A percentile compares a stretch with the other conserved stretches of the same genome.
Evolutionary conservation across 2,888 invertebrate genomes (phyloP).

Genomic region (Diplazon laetatorius): DNA sequence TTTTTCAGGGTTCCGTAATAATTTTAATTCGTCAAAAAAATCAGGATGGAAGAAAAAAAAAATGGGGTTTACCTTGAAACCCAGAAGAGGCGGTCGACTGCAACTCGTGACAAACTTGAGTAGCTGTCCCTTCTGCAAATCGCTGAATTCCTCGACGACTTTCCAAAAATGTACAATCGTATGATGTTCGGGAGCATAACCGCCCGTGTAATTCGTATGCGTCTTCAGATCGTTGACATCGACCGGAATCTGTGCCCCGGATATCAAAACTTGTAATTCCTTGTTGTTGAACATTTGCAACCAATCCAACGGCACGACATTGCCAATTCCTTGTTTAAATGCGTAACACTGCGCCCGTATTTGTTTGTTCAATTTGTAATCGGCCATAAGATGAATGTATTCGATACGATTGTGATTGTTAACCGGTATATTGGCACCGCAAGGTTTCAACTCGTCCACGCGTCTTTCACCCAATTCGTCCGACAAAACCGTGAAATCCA

Average conservation of each 20-base stretch:
- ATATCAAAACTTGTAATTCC: slow-evolving; percentile 98
- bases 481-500: slow-evolving; percentile 96
- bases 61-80: slow-evolving; percentile 93
- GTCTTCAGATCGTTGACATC: slow-evolving; percentile 94
- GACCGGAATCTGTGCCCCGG: slow-evolving; percentile 96
- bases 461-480: slow-evolving; percentile 95
- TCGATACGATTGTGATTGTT: slow-evolving; percentile 96
- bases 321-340: slow-evolving; percentile 94
- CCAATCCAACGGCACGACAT: slow-evolving; percentile 96
- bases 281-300: slow-evolving; percentile 96
- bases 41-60: slow-evolving; percentile 1
- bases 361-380: slow-evolving; percentile 97
- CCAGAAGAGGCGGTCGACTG: slow-evolving; percentile 97
- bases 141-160: slow-evolving; percentile 91
- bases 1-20: too few relatives aligned
- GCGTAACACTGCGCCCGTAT: slow-evolving; percentile 93
- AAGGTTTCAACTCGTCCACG: slow-evolving; percentile 95
- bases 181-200: slow-evolving; percentile 91
- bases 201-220: slow-evolving; percentile 95
- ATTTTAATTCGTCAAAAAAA: too few relatives aligned
- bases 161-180: slow-evolving; percentile 96
- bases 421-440: slow-evolving; percentile 95
- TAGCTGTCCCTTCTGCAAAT: slow-evolving; percentile 92
- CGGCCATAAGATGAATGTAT: slow-evolving; percentile 97
- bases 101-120: slow-evolving; percentile 99